A percentile compares a stretch with the other conserved stretches of the same genome.
Evolutionary conservation across 1,140 invertebrate species (phyloP).

Genomic region (Hycleus phaleratus): DNA sequence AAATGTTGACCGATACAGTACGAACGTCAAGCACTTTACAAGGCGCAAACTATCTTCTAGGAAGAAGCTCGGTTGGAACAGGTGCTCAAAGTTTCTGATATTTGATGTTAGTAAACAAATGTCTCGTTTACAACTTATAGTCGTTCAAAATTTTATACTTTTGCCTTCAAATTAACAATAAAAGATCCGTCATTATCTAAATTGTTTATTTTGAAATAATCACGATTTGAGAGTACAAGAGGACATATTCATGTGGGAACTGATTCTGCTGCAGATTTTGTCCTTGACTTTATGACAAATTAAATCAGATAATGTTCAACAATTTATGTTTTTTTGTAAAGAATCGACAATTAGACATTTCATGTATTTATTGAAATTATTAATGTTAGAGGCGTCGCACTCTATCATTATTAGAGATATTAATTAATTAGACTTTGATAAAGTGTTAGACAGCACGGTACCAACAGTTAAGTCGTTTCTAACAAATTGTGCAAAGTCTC

Average conservation of each 20-base stretch:
- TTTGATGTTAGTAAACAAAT: constrained; percentile 14
- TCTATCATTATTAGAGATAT: constrained; percentile 9
- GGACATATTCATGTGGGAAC: constrained; percentile 11
- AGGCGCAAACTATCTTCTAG: constrained; percentile 10
- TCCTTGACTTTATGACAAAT: constrained; percentile 6
- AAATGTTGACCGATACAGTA: constrained; percentile 12
- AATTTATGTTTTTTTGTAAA: too few relatives aligned
- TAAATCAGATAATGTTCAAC: too few relatives aligned
- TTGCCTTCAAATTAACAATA: too few relatives aligned
- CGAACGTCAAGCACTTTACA: constrained; percentile 6
- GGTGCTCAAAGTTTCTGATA: constrained; percentile 14
- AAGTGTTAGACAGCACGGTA: constrained; percentile 11
- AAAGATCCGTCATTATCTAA: too few relatives aligned
- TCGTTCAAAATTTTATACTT: neutral
- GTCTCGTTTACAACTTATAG: constrained; percentile 10
- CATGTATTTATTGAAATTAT: too few relatives aligned
- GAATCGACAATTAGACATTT: too few relatives aligned
- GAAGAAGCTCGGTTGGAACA: constrained; percentile 13
- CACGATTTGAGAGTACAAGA: constrained; percentile 3
- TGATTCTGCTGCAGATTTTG: neutral
- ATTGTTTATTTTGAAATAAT: constrained; percentile 8
- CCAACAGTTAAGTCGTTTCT: constrained; percentile 8
- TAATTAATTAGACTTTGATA: constrained; percentile 14
- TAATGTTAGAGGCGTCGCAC: neutral
- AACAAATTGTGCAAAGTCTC: constrained; percentile 14